Base-by-base conservation (phyloP, 1,140 invertebrate species). In the Solenopsis invicta region DNA sequence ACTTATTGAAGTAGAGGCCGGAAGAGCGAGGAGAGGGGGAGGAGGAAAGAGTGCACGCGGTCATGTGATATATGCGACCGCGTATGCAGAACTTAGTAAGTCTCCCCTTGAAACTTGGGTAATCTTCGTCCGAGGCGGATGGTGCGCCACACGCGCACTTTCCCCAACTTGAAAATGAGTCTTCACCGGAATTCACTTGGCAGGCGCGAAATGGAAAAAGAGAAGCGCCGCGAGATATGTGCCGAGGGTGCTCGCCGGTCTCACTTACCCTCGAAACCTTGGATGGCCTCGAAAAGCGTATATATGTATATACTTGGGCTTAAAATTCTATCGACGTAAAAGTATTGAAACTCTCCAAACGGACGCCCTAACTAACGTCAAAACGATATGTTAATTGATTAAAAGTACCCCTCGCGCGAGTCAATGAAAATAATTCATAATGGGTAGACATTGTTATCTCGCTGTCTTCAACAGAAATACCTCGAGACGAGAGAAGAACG, bases 71-170 rank as follows among this genome's bases (percentile, higher is more conserved):
- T 75, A 84, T 29, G 71, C 54, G 37, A 8, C 66, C 67, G 66
- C 80, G 67, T 84, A 84, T 84, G 80, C 69, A 84, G 69, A 84
- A 84, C 69, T 84, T 84, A 41, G 37, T 56, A 75, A 84, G 80
- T 62, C 34, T 81, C 54, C 69, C 54, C 69, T 74, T 61, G 80
- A 75, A 84, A 84, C 80, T 84, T 84, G 21, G 80, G 69, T 84
- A 84, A 84, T 84, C 80, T 84, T 84, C 80, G 54, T 84, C 69
- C 69, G 24, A 41, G 54, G 67, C 21, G 41, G 80, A 61, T 61
- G 52, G 41, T 61, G 54, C 80, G 45, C 52, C 67, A 74, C 80
- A 74, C 80, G 69, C 54, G 80, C 69, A 59, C 80, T 84, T 84
- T 61, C 69, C 41, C 45, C 69, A 84, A 75, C 69, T 84, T 84